phyloP scores from a whole-genome alignment of 2,888 invertebrate species.

The Caenorhabditis imperialis region DNA sequence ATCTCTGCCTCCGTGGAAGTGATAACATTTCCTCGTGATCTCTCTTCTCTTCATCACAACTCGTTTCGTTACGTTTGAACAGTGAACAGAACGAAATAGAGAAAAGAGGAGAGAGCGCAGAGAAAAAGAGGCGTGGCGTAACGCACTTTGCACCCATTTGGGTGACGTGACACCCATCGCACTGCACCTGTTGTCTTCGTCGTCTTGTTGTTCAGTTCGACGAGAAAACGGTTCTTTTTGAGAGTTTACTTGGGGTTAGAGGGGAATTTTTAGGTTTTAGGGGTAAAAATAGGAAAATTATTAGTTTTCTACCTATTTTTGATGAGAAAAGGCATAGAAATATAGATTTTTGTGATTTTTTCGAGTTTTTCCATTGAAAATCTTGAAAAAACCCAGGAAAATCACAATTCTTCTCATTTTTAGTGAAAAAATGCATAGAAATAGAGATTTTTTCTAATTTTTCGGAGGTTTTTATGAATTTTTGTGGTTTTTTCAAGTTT shows the following conservation, averaged over 20 bases:
- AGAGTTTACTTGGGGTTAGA: too few relatives aligned
- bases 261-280: too few relatives aligned
- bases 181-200: constrained; percentile 9
- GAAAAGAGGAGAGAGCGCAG: background rate
- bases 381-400: too few relatives aligned
- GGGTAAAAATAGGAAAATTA: too few relatives aligned
- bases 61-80: constrained; percentile 9
- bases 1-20: constrained; percentile 19
- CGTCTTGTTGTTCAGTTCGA: too few relatives aligned
- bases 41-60: constrained; percentile 1
- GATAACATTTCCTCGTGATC: background rate
- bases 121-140: constrained; percentile 10
- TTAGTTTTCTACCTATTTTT: background rate
- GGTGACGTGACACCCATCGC: too few relatives aligned
- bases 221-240: too few relatives aligned
- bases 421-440: too few relatives aligned
- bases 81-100: too few relatives aligned
- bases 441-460: background rate
- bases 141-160: constrained; percentile 50
- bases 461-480: background rate
- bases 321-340: too few relatives aligned
- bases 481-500: background rate
- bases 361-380: background rate
- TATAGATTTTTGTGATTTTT: background rate
- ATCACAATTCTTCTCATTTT: too few relatives aligned